These are phyloP conservation scores for Cristatella mucedo DNA, from an alignment of 2,888 invertebrate species.

Conservation along the genomic window DNA sequence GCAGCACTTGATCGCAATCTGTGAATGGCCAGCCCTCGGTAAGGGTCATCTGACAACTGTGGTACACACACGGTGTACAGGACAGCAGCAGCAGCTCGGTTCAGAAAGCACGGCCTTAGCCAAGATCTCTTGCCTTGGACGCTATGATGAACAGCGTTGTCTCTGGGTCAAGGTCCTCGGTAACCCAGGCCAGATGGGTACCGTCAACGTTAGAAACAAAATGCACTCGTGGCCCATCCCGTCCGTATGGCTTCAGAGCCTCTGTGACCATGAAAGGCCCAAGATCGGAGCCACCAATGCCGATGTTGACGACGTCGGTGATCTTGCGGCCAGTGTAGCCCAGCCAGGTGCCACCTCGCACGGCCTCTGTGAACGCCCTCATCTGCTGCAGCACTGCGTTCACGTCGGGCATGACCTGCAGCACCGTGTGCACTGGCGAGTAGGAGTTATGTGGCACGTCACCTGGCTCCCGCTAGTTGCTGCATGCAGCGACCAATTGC, in stretches of 20 bases:
- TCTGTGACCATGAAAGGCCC: constrained; percentile 98
- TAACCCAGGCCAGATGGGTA: constrained; percentile 82
- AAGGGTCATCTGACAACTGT: too few relatives aligned
- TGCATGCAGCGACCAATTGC: background rate
- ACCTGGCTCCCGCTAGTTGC: background rate
- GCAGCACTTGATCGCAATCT: too few relatives aligned
- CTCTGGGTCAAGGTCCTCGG: constrained; percentile 75
- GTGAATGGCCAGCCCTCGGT: too few relatives aligned
- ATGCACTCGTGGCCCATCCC: constrained; percentile 67
- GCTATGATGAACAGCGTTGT: constrained; percentile 94
- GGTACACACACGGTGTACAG: too few relatives aligned
- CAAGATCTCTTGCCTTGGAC: too few relatives aligned
- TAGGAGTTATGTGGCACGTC: background rate
- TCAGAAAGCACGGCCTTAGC: too few relatives aligned
- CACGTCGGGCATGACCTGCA: constrained; percentile 62
- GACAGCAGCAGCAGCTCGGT: too few relatives aligned
- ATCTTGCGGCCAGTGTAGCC: constrained; percentile 80
- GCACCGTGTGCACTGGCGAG: constrained; percentile 7
- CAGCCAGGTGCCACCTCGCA: constrained; percentile 47
- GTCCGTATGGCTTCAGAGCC: constrained; percentile 70
- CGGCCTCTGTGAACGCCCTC: constrained; percentile 71
- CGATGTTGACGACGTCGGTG: constrained; percentile 94
- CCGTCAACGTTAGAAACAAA: constrained; percentile 99
- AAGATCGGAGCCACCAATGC: constrained; percentile 96
- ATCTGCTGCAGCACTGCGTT: constrained; percentile 80